These are phyloP conservation scores for Limosa lapponica DNA, from an alignment of 2,797 vertebrate species.

Conservation along the genomic window DNA sequence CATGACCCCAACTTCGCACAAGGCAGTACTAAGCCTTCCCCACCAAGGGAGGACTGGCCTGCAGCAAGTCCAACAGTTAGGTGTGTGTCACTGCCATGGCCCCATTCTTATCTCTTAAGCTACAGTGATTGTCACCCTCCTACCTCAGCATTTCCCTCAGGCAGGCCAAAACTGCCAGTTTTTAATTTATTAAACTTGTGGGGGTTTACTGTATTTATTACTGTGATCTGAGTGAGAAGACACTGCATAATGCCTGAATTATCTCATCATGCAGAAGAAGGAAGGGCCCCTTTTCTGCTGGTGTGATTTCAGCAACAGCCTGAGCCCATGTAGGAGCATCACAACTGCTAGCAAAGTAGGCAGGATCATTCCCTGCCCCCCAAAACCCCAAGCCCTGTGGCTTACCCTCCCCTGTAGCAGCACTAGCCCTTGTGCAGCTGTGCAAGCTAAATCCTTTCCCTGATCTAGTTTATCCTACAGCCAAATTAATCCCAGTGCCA, in stretches of 20 bases:
- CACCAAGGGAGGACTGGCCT: not conserved
- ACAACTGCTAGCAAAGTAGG: not conserved
- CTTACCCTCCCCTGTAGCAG: not conserved
- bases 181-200: not conserved
- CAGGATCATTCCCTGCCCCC: not conserved
- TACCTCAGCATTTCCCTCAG: not conserved
- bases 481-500: not conserved
- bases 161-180: not conserved
- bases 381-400: not conserved
- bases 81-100: not conserved
- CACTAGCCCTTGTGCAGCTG: not conserved
- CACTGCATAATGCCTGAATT: not conserved
- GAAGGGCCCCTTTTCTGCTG: not conserved
- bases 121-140: not conserved
- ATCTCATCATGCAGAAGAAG: not conserved
- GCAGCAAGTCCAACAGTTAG: not conserved
- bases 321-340: not conserved
- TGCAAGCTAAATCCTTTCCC: not conserved
- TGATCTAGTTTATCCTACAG: not conserved
- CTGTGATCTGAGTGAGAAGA: not conserved
- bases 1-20: not conserved
- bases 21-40: not conserved
- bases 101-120: not conserved
- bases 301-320: not conserved
- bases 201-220: not conserved